Evolutionary conservation across 2,113 vertebrate genomes (phyloP).

Genomic region (Thryonomys swinderianus): DNA sequence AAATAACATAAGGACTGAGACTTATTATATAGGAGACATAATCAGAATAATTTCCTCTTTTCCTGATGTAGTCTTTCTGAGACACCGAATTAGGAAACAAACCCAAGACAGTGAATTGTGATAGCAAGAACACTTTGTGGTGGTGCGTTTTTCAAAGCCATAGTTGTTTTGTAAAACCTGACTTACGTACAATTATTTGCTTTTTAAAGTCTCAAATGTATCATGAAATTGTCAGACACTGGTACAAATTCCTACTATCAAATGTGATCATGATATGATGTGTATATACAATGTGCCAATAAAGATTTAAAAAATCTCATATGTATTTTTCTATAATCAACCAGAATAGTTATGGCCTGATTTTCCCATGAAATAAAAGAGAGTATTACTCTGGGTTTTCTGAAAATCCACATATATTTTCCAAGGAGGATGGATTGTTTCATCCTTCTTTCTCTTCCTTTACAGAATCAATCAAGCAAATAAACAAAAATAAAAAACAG

Average conservation of each 20-base stretch:
- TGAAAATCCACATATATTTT: slow-evolving; percentile 50
- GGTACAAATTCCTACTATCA: too few species aligned
- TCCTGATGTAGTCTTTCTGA: neutral
- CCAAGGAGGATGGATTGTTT: neutral
- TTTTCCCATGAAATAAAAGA: slow-evolving; percentile 69
- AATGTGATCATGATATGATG: too few species aligned
- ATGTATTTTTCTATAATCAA: slow-evolving; percentile 37
- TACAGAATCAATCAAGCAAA: slow-evolving; percentile 18
- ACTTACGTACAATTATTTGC: slow-evolving; percentile 42
- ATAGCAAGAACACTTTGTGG: neutral
- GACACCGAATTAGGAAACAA: neutral
- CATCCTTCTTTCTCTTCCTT: slow-evolving; percentile 13
- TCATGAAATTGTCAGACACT: too few species aligned
- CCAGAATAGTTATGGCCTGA: neutral
- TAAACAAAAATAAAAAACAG: neutral
- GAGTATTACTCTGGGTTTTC: slow-evolving; percentile 54
- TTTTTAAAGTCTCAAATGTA: slow-evolving; percentile 5
- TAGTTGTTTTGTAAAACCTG: neutral
- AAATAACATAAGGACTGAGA: neutral
- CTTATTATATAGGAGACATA: too few species aligned
- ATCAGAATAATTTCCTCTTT: neutral
- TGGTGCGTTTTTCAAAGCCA: neutral
- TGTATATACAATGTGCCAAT: too few species aligned
- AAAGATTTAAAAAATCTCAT: too few species aligned
- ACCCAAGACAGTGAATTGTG: neutral